A percentile compares a stretch with the other conserved stretches of the same genome.
These are phyloP conservation scores for Heliconius himera DNA, from an alignment of 1,140 invertebrate genomes.

Conservation along the genomic window DNA sequence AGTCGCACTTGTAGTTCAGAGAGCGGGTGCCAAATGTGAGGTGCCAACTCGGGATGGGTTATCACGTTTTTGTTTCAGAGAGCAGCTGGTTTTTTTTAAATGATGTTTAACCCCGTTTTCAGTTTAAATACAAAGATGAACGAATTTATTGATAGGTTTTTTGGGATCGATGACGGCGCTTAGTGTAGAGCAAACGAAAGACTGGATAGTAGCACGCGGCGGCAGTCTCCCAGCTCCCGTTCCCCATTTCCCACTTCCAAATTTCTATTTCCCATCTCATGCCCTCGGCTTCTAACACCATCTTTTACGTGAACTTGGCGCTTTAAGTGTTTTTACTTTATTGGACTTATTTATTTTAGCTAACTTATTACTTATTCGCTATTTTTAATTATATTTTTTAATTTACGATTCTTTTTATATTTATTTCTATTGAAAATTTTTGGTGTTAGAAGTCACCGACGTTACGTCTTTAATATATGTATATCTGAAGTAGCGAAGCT, in stretches of 20 bases:
- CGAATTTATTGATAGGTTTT: neutral
- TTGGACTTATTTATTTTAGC: neutral
- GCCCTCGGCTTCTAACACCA: neutral
- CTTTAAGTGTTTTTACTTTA: neutral
- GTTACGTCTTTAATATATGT: neutral
- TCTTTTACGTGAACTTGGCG: neutral
- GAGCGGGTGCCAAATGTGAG: no score
- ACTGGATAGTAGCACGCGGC: slow-evolving; percentile 73
- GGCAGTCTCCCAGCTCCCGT: neutral
- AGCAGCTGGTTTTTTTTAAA: neutral
- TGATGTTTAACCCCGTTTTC: slow-evolving; percentile 21
- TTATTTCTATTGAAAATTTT: neutral
- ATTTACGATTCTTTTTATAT: neutral
- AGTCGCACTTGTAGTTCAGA: no score
- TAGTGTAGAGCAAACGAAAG: slow-evolving; percentile 78
- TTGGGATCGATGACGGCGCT: slow-evolving; percentile 19
- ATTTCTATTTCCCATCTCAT: neutral
- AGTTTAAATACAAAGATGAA: slow-evolving; percentile 8
- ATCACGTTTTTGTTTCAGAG: no score
- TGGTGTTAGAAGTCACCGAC: neutral
- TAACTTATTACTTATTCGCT: neutral
- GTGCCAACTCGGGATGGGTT: no score
- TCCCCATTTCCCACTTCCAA: neutral
- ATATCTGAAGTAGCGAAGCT: neutral
- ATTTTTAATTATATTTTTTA: neutral